Percentiles rank a stretch among this genome's conserved stretches.
phyloP scores from a whole-genome alignment of 2,113 vertebrate genomes.

The Odontophorus gujanensis region DNA sequence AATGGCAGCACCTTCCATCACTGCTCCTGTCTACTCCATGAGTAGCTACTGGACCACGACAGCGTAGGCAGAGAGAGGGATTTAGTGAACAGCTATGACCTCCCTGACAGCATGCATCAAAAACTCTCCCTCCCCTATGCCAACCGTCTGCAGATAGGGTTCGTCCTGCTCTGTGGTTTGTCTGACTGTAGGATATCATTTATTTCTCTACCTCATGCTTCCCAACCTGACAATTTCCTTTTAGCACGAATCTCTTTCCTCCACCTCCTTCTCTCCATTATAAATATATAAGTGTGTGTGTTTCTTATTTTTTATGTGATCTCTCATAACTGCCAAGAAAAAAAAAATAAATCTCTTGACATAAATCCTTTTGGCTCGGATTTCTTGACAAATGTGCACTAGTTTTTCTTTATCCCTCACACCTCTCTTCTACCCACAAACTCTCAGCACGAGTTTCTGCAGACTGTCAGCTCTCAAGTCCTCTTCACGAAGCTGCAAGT shows the following conservation, averaged over 20 bases:
- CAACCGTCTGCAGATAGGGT: not conserved
- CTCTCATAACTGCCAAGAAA: not conserved
- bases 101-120: not conserved
- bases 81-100: not conserved
- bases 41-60: not conserved
- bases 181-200: not conserved
- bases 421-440: not conserved
- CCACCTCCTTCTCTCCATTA: not conserved
- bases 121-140: rapidly evolving
- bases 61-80: not conserved
- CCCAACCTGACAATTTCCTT: not conserved
- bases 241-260: not conserved
- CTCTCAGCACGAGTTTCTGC: not conserved
- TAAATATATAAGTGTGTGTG: not conserved
- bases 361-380: not conserved
- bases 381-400: not conserved
- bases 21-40: not conserved
- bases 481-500: not conserved
- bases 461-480: not conserved
- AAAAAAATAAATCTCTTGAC: not conserved
- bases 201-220: not conserved
- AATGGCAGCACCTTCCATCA: slow-evolving; percentile 15
- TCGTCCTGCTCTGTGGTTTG: not conserved
- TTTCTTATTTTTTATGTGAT: slow-evolving; percentile 13
- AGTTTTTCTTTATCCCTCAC: not conserved